These are phyloP conservation scores for Antheraea assamensis DNA, from an alignment of 2,888 invertebrate genomes.

Conservation along the genomic window DNA sequence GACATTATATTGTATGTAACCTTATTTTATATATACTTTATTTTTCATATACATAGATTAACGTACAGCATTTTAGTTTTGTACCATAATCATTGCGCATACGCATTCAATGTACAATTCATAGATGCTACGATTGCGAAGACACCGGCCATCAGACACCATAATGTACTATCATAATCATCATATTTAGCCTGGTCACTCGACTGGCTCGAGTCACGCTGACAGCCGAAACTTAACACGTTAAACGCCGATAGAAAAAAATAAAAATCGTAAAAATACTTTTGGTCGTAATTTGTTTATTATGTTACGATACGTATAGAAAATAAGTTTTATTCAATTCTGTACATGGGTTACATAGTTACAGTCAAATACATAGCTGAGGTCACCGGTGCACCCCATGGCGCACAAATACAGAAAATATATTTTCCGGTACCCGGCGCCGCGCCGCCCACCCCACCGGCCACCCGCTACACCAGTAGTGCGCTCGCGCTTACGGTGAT, in stretches of 20 bases:
- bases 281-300: too few species aligned
- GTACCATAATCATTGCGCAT: too few species aligned
- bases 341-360: constrained; percentile 38
- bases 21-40: too few species aligned
- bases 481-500: constrained; percentile 30
- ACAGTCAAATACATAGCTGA: constrained; percentile 40
- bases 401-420: constrained; percentile 41
- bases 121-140: too few species aligned
- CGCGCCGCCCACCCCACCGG: constrained; percentile 35
- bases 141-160: too few species aligned
- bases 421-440: constrained; percentile 40
- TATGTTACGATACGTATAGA: constrained; percentile 35
- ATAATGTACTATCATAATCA: too few species aligned
- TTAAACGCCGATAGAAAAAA: constrained; percentile 1
- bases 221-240: neutral
- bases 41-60: too few species aligned
- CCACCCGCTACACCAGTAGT: constrained; percentile 29
- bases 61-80: too few species aligned
- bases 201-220: too few species aligned
- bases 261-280: constrained; percentile 20
- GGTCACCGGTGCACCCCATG: constrained; percentile 42
- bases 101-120: too few species aligned
- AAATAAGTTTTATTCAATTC: constrained; percentile 37
- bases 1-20: too few species aligned
- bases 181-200: too few species aligned